phyloP scores from a whole-genome alignment of 1,140 invertebrate genomes.

The Bombus consobrinus region DNA sequence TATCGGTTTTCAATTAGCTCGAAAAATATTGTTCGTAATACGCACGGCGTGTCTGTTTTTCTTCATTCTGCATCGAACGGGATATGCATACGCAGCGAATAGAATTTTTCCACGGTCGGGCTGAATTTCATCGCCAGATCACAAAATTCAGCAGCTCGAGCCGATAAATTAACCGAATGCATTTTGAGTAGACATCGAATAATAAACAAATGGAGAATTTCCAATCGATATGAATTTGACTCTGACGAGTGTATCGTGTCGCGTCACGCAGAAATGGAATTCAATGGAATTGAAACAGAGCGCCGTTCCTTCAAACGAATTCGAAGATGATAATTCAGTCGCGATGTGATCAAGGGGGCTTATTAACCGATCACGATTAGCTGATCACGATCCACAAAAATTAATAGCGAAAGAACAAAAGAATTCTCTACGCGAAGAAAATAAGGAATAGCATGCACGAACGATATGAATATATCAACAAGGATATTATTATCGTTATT shows the following conservation, averaged over 20 bases:
- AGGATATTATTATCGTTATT: too few relatives aligned
- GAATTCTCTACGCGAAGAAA: not conserved
- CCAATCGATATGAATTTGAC: not conserved
- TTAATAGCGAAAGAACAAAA: not conserved
- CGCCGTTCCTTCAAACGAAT: not conserved
- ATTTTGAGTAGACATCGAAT: not conserved
- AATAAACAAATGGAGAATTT: not conserved
- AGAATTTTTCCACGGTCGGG: not conserved
- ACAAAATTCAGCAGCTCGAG: not conserved
- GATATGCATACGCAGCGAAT: not conserved
- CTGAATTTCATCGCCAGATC: not conserved
- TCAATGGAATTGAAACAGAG: not conserved
- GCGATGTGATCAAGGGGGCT: not conserved
- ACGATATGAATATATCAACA: too few relatives aligned
- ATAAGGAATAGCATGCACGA: too few relatives aligned
- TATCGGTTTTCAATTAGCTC: not conserved
- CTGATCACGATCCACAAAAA: not conserved
- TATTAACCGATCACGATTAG: too few relatives aligned
- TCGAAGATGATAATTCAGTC: not conserved
- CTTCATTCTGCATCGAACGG: too few relatives aligned
- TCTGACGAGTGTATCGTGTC: not conserved
- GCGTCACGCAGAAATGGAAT: not conserved
- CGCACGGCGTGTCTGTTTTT: too few relatives aligned
- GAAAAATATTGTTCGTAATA: not conserved
- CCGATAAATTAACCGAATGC: not conserved